Evolutionary conservation across 2,888 invertebrate genomes (phyloP), one percentile per base, ranked within the genome.

Genomic region (Masnerella sp.): DNA sequence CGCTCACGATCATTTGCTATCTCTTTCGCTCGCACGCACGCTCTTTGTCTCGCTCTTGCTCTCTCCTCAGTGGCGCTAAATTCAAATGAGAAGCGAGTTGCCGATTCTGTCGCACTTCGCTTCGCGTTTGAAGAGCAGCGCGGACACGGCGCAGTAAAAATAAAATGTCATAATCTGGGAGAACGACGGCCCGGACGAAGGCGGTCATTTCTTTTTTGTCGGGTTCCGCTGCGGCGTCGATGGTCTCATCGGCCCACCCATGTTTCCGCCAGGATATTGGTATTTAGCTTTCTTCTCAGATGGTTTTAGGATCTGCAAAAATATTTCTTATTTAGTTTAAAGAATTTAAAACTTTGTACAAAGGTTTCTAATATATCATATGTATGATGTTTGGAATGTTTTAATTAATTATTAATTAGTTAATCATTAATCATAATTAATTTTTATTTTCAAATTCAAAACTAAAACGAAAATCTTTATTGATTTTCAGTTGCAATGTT

Each of bases 241-340:
- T 78, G 95, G 93, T 90, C 97, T 91, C 43, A 81, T 84, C 0
- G 84, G 79, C 59, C 87, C 87, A 8, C 83, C 86, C 76, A 94
- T 94, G 88, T 95, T 95, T 89, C 94, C 92, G 82, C 95, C 95
- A 82, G 93, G 93, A 89, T 99, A 99, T 88, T 98, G 96, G 89
- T 98, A 99, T 90, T 99, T 99, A 80, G 99, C 98, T 90, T 99
- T 99, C 90, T 99, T 99, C 90, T 99, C 99, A 74, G 98, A 98
- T 84, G 99, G 99, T 89, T 99, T 99, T 89, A 99, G 89, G 84
- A 99, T 99, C 98, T 99, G 11, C 70, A 64, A 18, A n/a, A n/a
- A n/a, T n/a, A n/a, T n/a, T n/a, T n/a, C n/a, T n/a, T n/a, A n/a
- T n/a, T n/a, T n/a, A n/a, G n/a, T n/a, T n/a, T n/a, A n/a, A n/a